These are phyloP conservation scores for Vanacampus margaritifer DNA, from an alignment of 2,113 vertebrate species.

Conservation along the genomic window DNA sequence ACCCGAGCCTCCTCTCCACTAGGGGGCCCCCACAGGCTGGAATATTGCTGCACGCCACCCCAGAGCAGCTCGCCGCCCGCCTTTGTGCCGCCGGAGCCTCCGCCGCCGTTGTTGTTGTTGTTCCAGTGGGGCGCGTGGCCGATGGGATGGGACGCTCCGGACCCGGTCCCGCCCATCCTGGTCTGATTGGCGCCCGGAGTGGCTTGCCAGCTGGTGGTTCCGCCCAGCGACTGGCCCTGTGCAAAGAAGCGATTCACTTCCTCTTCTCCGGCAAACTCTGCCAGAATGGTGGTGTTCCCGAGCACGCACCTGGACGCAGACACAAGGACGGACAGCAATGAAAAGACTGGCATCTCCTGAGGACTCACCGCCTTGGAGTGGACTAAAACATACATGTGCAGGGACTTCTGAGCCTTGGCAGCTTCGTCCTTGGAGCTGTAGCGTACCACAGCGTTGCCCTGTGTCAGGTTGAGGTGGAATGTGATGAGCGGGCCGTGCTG, in stretches of 20 bases:
- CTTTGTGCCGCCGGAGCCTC: slow-evolving; percentile 47
- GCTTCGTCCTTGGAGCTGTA: slow-evolving; percentile 97
- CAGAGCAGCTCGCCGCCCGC: slow-evolving; percentile 85
- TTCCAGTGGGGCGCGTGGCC: slow-evolving; percentile 86
- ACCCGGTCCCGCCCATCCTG: slow-evolving; percentile 80
- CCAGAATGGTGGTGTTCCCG: slow-evolving; percentile 95
- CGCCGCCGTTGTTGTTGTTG: slow-evolving; percentile 69
- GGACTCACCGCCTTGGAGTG: not conserved
- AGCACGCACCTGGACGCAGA: slow-evolving; percentile 82
- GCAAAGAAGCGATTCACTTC: slow-evolving; percentile 96
- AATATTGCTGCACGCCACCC: slow-evolving; percentile 89
- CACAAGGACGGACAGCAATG: not conserved
- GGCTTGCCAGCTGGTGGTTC: slow-evolving; percentile 94
- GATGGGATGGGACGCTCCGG: slow-evolving; percentile 77
- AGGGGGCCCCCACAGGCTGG: slow-evolving; percentile 91
- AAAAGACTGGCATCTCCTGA: not conserved
- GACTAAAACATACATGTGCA: slow-evolving; percentile 83
- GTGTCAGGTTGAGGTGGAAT: slow-evolving; percentile 97
- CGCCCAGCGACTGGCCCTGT: slow-evolving; percentile 87
- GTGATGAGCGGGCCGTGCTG: slow-evolving; percentile 94
- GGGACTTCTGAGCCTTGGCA: slow-evolving; percentile 95
- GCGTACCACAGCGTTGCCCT: slow-evolving; percentile 93
- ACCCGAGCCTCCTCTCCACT: slow-evolving; percentile 84
- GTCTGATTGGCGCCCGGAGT: slow-evolving; percentile 80
- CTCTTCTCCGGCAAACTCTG: slow-evolving; percentile 92